phyloP scores from a whole-genome alignment of 2,113 vertebrate species.

The Catharus bicknelli region DNA sequence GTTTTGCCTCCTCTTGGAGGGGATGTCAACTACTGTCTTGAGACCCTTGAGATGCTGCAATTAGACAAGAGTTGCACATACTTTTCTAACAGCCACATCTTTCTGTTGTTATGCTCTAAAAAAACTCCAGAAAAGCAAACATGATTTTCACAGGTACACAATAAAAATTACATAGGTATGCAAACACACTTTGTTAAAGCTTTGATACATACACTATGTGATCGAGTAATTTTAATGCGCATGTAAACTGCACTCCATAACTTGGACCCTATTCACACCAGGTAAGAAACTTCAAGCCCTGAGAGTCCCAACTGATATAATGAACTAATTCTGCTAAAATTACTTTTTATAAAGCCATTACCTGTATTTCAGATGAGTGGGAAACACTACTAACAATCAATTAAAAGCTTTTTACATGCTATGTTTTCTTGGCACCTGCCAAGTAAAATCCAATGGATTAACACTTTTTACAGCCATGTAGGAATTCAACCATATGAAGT shows the following conservation, averaged over 20 bases:
- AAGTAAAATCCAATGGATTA: neutral
- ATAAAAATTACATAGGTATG: neutral
- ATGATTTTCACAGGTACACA: neutral
- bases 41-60: neutral
- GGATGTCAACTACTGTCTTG: neutral
- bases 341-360: neutral
- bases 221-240: neutral
- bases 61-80: neutral
- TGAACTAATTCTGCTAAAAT: neutral
- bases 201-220: neutral
- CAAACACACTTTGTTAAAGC: neutral
- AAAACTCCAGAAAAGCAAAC: neutral
- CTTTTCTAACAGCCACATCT: neutral
- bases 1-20: neutral
- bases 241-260: neutral
- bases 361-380: neutral
- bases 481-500: neutral
- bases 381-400: neutral
- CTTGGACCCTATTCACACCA: neutral
- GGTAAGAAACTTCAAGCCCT: neutral
- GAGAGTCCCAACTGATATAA: neutral
- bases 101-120: neutral
- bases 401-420: neutral
- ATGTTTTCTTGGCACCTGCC: neutral
- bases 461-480: neutral